Conservation (phyloP, 2,797 vertebrate species). For the Orestias chungarensis region DNA sequence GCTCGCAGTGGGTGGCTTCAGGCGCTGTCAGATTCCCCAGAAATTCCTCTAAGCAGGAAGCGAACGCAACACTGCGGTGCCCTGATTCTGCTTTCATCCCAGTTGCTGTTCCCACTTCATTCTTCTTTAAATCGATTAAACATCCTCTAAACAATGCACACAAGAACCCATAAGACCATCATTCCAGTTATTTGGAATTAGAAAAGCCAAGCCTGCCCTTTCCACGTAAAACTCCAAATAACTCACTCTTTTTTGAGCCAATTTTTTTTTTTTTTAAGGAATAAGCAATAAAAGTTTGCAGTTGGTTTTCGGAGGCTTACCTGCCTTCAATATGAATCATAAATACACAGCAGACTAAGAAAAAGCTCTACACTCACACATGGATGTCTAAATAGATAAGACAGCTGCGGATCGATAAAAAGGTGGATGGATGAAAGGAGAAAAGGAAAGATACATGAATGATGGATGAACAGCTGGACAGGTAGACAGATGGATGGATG, state of each 20-base stretch:
- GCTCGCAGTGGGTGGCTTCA: constrained; percentile 18
- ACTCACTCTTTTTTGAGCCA: too few relatives aligned
- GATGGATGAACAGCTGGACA: not conserved
- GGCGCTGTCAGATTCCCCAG: constrained; percentile 32
- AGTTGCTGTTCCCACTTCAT: not conserved
- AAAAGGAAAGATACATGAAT: not conserved
- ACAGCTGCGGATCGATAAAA: not conserved
- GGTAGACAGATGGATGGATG: not conserved
- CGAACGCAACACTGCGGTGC: constrained; percentile 4
- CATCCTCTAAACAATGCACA: not conserved
- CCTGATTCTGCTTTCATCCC: constrained; percentile 13
- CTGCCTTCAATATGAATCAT: too few relatives aligned
- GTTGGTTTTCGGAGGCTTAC: not conserved
- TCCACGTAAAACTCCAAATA: constrained; percentile 9
- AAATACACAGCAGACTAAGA: not conserved
- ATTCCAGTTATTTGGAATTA: not conserved
- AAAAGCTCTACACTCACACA: not conserved
- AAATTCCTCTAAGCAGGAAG: constrained; percentile 42
- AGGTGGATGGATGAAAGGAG: not conserved
- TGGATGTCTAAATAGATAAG: not conserved
- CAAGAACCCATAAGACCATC: too few relatives aligned
- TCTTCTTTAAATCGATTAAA: not conserved
- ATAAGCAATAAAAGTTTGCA: too few relatives aligned
- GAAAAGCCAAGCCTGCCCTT: not conserved
- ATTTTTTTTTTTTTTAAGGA: too few relatives aligned